phyloP scores from a whole-genome alignment of 2,113 vertebrate species.

The Pseudonaja textilis region DNA sequence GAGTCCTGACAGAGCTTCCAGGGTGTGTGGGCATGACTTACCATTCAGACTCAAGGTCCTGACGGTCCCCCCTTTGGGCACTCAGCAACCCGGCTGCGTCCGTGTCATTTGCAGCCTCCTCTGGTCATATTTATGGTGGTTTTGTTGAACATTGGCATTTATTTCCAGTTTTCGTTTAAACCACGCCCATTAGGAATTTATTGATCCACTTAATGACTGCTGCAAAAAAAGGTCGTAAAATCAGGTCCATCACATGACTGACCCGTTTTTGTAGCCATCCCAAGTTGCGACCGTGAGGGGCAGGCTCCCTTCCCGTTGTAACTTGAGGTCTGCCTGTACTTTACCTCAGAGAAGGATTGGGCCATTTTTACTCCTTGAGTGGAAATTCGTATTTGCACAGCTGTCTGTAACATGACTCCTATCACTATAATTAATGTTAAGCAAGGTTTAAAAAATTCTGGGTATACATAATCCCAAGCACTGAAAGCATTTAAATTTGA shows the following conservation, averaged over 20 bases:
- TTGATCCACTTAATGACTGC: not conserved
- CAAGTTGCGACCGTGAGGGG: no score
- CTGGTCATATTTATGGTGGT: not conserved
- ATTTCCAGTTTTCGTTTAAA: not conserved
- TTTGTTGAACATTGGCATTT: not conserved
- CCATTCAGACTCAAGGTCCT: not conserved
- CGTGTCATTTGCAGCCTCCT: not conserved
- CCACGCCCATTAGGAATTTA: not conserved
- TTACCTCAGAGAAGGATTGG: not conserved
- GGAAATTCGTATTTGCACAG: not conserved
- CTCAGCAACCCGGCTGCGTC: not conserved
- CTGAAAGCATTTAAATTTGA: not conserved
- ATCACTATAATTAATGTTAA: not conserved
- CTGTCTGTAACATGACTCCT: not conserved
- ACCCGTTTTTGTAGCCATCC: no score
- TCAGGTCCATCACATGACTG: no score
- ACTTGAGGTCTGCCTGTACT: no score
- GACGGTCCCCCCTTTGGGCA: rapidly evolving
- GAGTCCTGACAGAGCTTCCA: not conserved
- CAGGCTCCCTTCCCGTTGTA: no score
- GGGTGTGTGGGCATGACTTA: not conserved
- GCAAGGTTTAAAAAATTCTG: not conserved
- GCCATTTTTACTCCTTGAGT: not conserved
- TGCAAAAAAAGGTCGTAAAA: not conserved
- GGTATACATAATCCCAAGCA: not conserved